Percentiles rank a stretch among this genome's conserved stretches.
phyloP scores from a whole-genome alignment of 2,113 vertebrate species.

The Anhinga anhinga region DNA sequence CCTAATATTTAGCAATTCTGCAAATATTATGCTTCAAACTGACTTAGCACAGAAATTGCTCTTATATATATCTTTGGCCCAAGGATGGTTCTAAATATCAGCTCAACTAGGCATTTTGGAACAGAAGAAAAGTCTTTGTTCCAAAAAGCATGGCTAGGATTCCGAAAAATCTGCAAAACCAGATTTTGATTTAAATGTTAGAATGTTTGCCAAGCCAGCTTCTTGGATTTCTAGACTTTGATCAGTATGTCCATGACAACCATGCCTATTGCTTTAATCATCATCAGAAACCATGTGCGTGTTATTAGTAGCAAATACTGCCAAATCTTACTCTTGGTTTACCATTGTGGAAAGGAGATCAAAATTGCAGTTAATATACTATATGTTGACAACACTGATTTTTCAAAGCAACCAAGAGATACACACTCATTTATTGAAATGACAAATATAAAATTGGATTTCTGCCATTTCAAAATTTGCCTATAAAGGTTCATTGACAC shows the following conservation, averaged over 20 bases:
- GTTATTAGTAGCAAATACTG: background rate
- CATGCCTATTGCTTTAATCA: slow-evolving; percentile 13
- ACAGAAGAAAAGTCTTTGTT: background rate
- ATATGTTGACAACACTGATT: background rate
- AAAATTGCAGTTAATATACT: background rate
- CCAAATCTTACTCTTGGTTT: background rate
- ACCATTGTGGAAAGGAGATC: background rate
- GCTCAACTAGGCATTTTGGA: background rate
- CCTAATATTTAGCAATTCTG: background rate
- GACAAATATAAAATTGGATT: background rate
- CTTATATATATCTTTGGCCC: background rate
- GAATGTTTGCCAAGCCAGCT: background rate
- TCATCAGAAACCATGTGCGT: background rate
- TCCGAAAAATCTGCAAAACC: background rate
- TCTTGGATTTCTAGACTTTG: slow-evolving; percentile 18
- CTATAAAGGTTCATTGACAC: background rate
- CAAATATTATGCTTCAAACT: background rate
- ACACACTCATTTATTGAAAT: background rate
- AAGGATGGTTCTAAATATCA: background rate
- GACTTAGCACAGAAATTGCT: background rate
- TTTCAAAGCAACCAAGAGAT: background rate
- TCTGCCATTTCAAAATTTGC: background rate
- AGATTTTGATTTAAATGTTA: background rate
- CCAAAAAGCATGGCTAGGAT: background rate
- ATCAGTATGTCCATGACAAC: background rate